Percentiles rank a stretch among this genome's conserved stretches.
These are phyloP conservation scores for Pongo pygmaeus DNA, from an alignment of 2,113 vertebrate species.

Conservation along the genomic window DNA sequence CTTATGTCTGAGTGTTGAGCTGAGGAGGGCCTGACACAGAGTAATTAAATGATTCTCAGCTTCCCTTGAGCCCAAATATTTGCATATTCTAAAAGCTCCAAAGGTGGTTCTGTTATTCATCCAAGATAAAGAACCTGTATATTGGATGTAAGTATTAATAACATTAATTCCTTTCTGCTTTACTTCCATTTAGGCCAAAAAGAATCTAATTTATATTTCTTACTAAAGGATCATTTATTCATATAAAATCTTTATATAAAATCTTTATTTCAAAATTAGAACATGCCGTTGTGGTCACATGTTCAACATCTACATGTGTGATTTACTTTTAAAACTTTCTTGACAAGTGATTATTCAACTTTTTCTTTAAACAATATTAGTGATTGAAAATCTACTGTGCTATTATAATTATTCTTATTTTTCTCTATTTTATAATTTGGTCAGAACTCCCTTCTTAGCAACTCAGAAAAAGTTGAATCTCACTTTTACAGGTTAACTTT, in stretches of 20 bases:
- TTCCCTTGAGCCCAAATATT: background rate
- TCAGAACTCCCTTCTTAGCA: background rate
- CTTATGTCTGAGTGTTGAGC: background rate
- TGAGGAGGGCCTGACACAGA: background rate
- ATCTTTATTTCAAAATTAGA: constrained; percentile 8
- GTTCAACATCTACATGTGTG: background rate
- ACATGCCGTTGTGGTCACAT: background rate
- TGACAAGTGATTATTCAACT: background rate
- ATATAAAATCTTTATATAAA: background rate
- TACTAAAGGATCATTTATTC: background rate
- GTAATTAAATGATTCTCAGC: background rate
- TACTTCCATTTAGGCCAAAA: background rate
- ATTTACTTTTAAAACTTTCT: background rate
- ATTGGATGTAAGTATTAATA: background rate
- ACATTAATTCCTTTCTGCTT: background rate
- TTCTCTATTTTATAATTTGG: background rate
- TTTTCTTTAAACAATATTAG: background rate
- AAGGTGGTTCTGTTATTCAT: background rate
- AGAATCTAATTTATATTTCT: background rate
- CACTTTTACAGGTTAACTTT: background rate
- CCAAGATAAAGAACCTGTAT: background rate
- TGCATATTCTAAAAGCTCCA: background rate
- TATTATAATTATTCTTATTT: background rate
- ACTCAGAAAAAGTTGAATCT: background rate
- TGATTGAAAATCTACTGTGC: background rate